phyloP scores from a whole-genome alignment of 2,113 vertebrate genomes.

The Seriola dumerili region DNA sequence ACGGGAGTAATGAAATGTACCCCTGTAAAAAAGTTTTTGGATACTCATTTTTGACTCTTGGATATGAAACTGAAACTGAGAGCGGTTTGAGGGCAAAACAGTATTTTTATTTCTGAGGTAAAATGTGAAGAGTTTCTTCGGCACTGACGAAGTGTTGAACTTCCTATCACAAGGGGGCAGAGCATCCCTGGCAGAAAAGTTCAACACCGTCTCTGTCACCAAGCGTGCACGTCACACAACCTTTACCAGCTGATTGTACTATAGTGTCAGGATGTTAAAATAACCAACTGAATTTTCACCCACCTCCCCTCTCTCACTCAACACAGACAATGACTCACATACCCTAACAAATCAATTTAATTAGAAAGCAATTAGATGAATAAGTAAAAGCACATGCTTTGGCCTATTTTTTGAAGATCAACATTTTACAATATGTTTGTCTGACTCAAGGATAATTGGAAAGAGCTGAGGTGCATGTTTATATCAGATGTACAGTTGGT shows the following conservation, averaged over 20 bases:
- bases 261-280: not conserved
- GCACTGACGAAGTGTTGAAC: not conserved
- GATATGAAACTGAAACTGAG: not conserved
- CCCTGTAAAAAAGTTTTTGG: not conserved
- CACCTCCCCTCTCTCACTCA: not conserved
- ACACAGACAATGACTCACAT: not conserved
- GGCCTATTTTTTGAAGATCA: not conserved
- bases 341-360: slow-evolving; percentile 1
- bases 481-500: not conserved
- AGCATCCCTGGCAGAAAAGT: slow-evolving; percentile 24
- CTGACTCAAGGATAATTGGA: slow-evolving; percentile 33
- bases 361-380: not conserved
- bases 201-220: not conserved
- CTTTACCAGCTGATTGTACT: not conserved
- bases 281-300: slow-evolving; percentile 7
- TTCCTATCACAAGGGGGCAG: slow-evolving; percentile 73
- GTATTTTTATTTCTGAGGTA: not conserved
- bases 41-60: not conserved
- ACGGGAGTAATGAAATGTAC: not conserved
- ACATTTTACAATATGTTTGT: not conserved
- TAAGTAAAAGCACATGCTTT: slow-evolving; percentile 39
- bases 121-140: too few relatives aligned
- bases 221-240: not conserved
- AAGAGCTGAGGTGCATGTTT: slow-evolving; percentile 34
- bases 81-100: not conserved